phyloP scores from a whole-genome alignment of 1,140 invertebrate genomes.

The Ceratosolen solmsi region DNA sequence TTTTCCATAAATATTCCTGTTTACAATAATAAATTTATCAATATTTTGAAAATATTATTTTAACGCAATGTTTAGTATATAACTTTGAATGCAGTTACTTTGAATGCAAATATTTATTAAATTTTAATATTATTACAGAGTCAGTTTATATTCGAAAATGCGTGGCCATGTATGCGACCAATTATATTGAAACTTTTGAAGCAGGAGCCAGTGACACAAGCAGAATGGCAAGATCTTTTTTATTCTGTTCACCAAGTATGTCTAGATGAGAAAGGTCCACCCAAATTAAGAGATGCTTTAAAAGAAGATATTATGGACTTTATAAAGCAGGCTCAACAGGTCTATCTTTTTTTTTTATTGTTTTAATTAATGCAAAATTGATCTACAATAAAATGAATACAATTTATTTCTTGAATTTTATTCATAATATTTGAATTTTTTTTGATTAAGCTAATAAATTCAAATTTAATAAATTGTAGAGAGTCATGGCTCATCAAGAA shows the following conservation, averaged over 20 bases:
- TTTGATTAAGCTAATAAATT: neutral
- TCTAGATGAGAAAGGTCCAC: conserved; percentile 93
- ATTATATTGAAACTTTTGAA: conserved; percentile 93
- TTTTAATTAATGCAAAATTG: neutral
- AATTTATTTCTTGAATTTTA: too few relatives aligned
- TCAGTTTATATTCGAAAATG: conserved; percentile 89
- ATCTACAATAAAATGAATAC: too few relatives aligned
- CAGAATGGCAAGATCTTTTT: conserved; percentile 98
- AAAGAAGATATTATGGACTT: conserved; percentile 96
- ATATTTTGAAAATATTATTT: too few relatives aligned
- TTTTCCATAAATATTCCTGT: too few relatives aligned
- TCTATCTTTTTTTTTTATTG: conserved; percentile 60
- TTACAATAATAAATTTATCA: too few relatives aligned
- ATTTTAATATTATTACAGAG: conserved; percentile 52
- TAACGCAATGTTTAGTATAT: too few relatives aligned
- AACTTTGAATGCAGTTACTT: too few relatives aligned
- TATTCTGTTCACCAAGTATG: conserved; percentile 95
- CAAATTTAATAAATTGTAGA: conserved; percentile 66
- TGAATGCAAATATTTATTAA: too few relatives aligned
- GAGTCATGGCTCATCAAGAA: conserved; percentile 91
- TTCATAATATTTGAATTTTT: too few relatives aligned
- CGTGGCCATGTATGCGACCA: conserved; percentile 95
- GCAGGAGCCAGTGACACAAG: conserved; percentile 93
- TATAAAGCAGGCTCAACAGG: conserved; percentile 92
- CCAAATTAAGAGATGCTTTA: conserved; percentile 89